Conservation (phyloP, 2,888 invertebrate genomes). For the Phragmatobia fuliginosa region DNA sequence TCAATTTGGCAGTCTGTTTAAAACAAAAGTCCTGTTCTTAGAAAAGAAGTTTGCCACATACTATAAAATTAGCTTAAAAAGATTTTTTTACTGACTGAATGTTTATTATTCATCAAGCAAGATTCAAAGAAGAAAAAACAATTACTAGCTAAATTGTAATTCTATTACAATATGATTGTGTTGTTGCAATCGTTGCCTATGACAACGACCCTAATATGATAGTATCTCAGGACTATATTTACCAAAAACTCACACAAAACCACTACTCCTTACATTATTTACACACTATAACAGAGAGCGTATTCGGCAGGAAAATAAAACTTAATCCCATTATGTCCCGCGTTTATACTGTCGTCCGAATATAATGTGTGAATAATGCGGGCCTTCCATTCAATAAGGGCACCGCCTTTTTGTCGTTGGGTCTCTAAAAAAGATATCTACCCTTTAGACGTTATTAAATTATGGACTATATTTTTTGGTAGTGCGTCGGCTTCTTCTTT, state of each 20-base stretch:
- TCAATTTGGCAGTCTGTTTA: no score
- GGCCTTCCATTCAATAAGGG: slow-evolving; percentile 75
- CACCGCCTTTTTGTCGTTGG: slow-evolving; percentile 68
- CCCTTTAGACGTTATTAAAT: slow-evolving; percentile 79
- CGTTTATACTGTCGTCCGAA: slow-evolving; percentile 69
- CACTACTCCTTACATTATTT: slow-evolving; percentile 27
- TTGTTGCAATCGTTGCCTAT: slow-evolving; percentile 10
- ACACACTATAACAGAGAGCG: slow-evolving; percentile 25
- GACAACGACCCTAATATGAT: slow-evolving; percentile 10
- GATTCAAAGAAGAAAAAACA: neutral
- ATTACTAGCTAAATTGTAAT: neutral
- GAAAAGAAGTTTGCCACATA: no score
- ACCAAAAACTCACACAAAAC: slow-evolving; percentile 15
- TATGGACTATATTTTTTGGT: slow-evolving; percentile 74
- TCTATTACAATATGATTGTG: neutral
- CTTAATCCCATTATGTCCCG: slow-evolving; percentile 52
- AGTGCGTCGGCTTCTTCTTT: slow-evolving; percentile 62
- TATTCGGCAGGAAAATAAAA: slow-evolving; percentile 47
- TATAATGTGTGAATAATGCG: slow-evolving; percentile 74
- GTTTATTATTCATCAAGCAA: neutral
- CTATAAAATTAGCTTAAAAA: no score
- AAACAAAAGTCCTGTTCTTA: no score
- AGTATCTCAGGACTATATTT: slow-evolving; percentile 1
- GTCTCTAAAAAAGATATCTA: slow-evolving; percentile 75
- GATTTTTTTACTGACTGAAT: neutral